Evolutionary conservation across 2,888 invertebrate species (phyloP).

Genomic region (Galerucella pusilla): DNA sequence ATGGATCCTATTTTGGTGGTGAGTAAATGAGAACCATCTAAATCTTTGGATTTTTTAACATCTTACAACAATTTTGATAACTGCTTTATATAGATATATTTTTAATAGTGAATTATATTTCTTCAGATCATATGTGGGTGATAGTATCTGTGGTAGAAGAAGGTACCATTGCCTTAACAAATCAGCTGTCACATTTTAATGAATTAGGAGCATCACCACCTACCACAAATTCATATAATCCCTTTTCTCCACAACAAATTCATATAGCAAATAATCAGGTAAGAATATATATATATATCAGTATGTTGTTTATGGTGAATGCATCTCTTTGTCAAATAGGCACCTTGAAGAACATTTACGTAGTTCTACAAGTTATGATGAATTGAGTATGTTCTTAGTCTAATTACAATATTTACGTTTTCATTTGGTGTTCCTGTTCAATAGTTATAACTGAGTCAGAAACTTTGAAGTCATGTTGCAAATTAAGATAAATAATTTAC

Average conservation of each 20-base stretch:
- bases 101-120: conserved; percentile 4
- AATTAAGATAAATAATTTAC: no score
- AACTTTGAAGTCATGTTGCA: no score
- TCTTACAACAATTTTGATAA: no score
- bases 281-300: background rate
- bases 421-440: no score
- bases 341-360: no score
- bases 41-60: background rate
- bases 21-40: conserved; percentile 48
- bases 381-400: no score
- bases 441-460: no score
- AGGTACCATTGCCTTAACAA: conserved; percentile 83
- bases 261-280: conserved; percentile 54
- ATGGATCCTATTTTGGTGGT: conserved; percentile 95
- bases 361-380: no score
- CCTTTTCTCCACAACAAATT: conserved; percentile 54
- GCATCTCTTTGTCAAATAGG: no score
- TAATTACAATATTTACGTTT: no score
- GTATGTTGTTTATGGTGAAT: no score
- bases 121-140: conserved; percentile 81
- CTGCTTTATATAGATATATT: background rate
- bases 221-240: conserved; percentile 54
- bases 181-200: conserved; percentile 76
- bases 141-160: conserved; percentile 84
- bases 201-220: conserved; percentile 64